A percentile compares a stretch with the other conserved stretches of the same genome.
phyloP scores from a whole-genome alignment of 2,888 invertebrate genomes.

The Drosophila peninsularis region DNA sequence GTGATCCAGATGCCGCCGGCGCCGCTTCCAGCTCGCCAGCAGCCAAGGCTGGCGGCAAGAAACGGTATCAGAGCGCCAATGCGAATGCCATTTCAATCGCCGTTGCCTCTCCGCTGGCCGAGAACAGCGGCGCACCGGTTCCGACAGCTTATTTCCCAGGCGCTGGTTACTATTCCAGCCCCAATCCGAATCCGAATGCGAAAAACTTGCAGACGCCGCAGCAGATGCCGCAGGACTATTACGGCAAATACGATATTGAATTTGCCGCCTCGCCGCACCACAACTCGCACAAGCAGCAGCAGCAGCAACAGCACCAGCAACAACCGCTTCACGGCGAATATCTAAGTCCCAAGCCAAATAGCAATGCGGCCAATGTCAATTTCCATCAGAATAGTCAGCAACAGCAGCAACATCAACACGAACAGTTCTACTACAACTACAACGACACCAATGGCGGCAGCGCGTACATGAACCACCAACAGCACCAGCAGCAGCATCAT shows the following conservation, averaged over 20 bases:
- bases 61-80: constrained; percentile 72
- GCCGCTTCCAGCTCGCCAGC: constrained; percentile 63
- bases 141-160: constrained; percentile 77
- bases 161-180: constrained; percentile 78
- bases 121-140: constrained; percentile 43
- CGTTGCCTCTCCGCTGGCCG: constrained; percentile 54
- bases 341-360: constrained; percentile 79
- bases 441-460: constrained; percentile 74
- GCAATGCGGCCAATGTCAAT: constrained; percentile 51
- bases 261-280: constrained; percentile 71
- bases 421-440: constrained; percentile 83
- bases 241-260: constrained; percentile 84
- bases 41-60: constrained; percentile 59
- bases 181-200: constrained; percentile 56
- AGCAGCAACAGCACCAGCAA: constrained; percentile 38
- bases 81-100: constrained; percentile 44
- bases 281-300: constrained; percentile 57
- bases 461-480: constrained; percentile 73
- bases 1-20: constrained; percentile 76
- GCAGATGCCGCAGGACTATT: constrained; percentile 81
- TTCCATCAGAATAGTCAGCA: constrained; percentile 77
- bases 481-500: constrained; percentile 71
- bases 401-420: constrained; percentile 72
- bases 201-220: constrained; percentile 63
- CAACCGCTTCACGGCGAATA: constrained; percentile 73